Percentiles rank a stretch among this genome's conserved stretches.
Evolutionary conservation across 2,797 vertebrate genomes (phyloP).

Genomic region (Liasis olivaceus): DNA sequence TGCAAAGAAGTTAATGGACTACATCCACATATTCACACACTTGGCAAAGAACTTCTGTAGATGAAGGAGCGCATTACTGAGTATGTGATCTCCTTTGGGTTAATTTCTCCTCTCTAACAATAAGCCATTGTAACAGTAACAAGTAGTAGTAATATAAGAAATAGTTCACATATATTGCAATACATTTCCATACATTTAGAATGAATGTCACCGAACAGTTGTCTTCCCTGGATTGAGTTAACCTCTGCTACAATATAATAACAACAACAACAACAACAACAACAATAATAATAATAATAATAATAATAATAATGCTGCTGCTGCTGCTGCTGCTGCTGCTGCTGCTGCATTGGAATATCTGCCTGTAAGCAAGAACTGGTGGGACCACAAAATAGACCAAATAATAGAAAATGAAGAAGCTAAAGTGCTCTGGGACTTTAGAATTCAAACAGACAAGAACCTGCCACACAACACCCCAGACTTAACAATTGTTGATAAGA

Average conservation of each 20-base stretch:
- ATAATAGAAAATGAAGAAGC: too few species aligned
- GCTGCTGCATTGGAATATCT: too few species aligned
- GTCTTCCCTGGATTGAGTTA: not conserved
- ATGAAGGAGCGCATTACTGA: constrained; percentile 39
- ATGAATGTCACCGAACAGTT: not conserved
- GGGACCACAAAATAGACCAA: too few species aligned
- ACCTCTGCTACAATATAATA: not conserved
- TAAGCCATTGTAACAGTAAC: not conserved
- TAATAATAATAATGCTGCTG: too few species aligned
- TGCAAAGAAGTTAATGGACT: constrained; percentile 14
- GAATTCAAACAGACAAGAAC: too few species aligned
- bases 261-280: not conserved
- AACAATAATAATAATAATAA: too few species aligned
- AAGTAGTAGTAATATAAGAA: not conserved
- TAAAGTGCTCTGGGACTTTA: too few species aligned
- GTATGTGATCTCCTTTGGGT: not conserved
- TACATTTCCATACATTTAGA: not conserved
- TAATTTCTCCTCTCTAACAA: not conserved
- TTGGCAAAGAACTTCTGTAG: not conserved
- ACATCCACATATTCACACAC: not conserved
- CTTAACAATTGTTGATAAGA: too few species aligned
- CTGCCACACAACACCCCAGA: too few species aligned
- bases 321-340: too few species aligned
- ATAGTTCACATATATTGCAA: not conserved
- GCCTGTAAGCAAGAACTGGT: too few species aligned